phyloP scores from a whole-genome alignment of 2,888 invertebrate genomes.

The Drosophila acutilabella region DNA sequence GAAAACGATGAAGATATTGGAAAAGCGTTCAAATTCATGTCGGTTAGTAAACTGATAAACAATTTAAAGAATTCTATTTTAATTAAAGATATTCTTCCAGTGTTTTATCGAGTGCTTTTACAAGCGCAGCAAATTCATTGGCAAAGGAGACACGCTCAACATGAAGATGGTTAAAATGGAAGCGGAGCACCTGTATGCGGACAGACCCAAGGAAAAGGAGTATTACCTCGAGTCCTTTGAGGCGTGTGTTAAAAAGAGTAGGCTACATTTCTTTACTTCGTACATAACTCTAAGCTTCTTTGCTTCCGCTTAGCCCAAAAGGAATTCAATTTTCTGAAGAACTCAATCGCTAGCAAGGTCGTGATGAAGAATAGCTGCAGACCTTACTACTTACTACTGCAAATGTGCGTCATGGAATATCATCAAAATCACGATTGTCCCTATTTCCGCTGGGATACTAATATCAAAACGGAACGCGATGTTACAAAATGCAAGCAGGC shows the following conservation, averaged over 20 bases:
- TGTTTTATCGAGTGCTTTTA: conserved; percentile 73
- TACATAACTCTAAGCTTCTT: not conserved
- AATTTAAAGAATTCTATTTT: not conserved
- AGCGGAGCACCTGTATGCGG: conserved; percentile 57
- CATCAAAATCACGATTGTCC: conserved; percentile 68
- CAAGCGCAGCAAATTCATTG: conserved; percentile 73
- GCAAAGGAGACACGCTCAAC: conserved; percentile 70
- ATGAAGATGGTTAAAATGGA: conserved; percentile 75
- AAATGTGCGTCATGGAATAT: conserved; percentile 61
- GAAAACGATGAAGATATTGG: conserved; percentile 36
- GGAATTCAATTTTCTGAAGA: conserved; percentile 45
- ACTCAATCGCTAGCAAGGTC: conserved; percentile 44
- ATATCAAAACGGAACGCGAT: not conserved
- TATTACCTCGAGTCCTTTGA: conserved; percentile 66
- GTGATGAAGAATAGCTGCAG: conserved; percentile 62
- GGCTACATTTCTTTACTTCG: not conserved
- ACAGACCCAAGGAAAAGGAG: conserved; percentile 65
- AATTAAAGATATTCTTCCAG: conserved; percentile 25
- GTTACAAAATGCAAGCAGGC: conserved; percentile 42
- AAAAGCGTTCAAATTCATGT: conserved; percentile 55
- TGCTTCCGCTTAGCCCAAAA: conserved; percentile 30
- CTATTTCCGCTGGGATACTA: conserved; percentile 69
- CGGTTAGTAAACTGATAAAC: conserved; percentile 49
- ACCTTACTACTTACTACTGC: conserved; percentile 67
- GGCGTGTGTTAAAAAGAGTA: conserved; percentile 61